Percentiles rank a stretch among this genome's conserved stretches.
Conservation (phyloP, 2,888 invertebrate genomes). For the Lepidonotus clava region DNA sequence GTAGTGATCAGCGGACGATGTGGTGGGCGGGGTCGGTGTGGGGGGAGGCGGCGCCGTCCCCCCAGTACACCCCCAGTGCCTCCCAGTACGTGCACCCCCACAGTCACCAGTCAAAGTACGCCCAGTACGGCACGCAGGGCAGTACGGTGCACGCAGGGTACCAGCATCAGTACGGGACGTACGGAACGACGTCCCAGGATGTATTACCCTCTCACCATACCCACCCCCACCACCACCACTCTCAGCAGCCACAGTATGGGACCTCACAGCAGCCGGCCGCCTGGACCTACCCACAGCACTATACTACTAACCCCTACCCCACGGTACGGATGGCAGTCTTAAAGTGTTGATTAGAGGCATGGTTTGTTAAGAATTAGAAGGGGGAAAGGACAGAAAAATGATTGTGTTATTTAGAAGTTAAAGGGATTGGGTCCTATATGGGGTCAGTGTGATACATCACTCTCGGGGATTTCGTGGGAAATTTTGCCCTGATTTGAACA, state of each 20-base stretch:
- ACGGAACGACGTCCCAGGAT: too few species aligned
- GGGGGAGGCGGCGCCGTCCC: conserved; percentile 7
- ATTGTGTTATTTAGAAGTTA: too few species aligned
- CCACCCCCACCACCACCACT: not conserved
- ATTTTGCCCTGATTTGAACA: too few species aligned
- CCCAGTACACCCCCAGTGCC: not conserved
- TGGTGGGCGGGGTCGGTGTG: conserved; percentile 6
- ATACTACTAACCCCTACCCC: not conserved
- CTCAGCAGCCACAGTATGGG: not conserved
- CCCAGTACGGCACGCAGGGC: not conserved
- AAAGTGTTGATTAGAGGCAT: not conserved
- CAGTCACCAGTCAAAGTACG: not conserved
- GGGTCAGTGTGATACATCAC: too few species aligned
- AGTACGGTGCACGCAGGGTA: too few species aligned
- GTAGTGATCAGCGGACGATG: not conserved
- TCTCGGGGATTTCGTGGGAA: too few species aligned
- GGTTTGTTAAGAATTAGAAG: too few species aligned
- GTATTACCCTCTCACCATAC: too few species aligned
- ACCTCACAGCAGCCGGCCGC: not conserved
- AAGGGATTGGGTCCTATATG: too few species aligned
- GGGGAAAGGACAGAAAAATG: too few species aligned
- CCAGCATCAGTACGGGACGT: not conserved
- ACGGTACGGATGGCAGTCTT: conserved; percentile 17
- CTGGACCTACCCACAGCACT: conserved; percentile 6
- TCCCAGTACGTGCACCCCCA: conserved; percentile 10